Conservation (phyloP, 1,140 invertebrate genomes). For the Euura lappo region DNA sequence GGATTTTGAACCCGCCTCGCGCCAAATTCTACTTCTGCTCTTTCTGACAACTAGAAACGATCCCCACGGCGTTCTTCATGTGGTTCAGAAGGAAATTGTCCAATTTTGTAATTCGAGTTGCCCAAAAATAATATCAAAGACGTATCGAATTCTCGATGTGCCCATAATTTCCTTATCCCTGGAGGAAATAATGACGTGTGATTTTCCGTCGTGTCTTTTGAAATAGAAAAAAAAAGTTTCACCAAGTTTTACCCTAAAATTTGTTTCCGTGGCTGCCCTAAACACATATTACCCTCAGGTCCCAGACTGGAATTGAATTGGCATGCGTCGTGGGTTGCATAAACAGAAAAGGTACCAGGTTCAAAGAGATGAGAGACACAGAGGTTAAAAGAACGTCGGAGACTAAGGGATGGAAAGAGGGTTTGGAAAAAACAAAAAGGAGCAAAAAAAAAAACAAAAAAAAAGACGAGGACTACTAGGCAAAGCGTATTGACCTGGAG, state of each 20-base stretch:
- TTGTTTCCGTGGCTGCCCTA: constrained; percentile 6
- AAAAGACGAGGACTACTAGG: neutral
- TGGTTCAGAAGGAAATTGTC: too few relatives aligned
- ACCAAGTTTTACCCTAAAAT: constrained; percentile 28
- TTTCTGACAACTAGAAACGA: too few relatives aligned
- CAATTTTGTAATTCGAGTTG: too few relatives aligned
- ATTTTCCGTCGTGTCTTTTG: too few relatives aligned
- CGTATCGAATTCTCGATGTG: too few relatives aligned
- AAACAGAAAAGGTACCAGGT: constrained; percentile 24
- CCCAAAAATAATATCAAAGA: too few relatives aligned
- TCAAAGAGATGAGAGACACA: constrained; percentile 25
- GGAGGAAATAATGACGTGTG: too few relatives aligned
- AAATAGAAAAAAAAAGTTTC: neutral
- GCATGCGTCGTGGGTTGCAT: constrained; percentile 32
- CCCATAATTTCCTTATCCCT: too few relatives aligned
- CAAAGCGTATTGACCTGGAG: neutral
- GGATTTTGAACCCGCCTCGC: too few relatives aligned
- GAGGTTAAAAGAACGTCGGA: neutral
- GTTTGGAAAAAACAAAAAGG: neutral
- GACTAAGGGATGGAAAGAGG: too few relatives aligned
- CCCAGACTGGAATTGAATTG: constrained; percentile 34
- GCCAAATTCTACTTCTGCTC: too few relatives aligned
- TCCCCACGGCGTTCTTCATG: too few relatives aligned
- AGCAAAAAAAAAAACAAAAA: neutral
- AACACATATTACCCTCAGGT: constrained; percentile 22